A percentile compares a stretch with the other conserved stretches of the same genome.
These are phyloP conservation scores for Acrocephalus arundinaceus DNA, from an alignment of 2,113 vertebrate species.

Conservation along the genomic window DNA sequence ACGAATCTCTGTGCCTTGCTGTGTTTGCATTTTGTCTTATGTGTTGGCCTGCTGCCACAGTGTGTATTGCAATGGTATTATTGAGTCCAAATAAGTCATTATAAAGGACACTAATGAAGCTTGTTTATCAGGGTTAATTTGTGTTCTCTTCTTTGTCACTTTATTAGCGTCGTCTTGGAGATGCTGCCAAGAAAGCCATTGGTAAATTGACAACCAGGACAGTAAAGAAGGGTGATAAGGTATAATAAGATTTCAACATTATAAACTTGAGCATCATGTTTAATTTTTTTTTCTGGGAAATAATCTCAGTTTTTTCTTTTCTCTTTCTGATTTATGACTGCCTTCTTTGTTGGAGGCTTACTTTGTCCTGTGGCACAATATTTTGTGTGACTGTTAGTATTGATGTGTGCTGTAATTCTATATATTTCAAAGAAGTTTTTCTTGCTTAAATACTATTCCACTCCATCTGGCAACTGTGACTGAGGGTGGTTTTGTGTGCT, in stretches of 20 bases:
- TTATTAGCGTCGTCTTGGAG: conserved; percentile 91
- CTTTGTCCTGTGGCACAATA: background rate
- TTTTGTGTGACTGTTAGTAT: background rate
- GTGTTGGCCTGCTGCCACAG: background rate
- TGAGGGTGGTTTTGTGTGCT: background rate
- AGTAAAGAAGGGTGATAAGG: conserved; percentile 97
- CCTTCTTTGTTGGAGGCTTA: background rate
- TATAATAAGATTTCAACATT: conserved; percentile 53
- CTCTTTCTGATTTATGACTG: background rate
- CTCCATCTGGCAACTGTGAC: background rate
- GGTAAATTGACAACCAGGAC: conserved; percentile 95
- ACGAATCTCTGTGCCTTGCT: background rate
- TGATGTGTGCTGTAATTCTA: background rate
- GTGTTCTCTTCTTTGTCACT: conserved; percentile 57
- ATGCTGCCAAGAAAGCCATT: conserved; percentile 96
- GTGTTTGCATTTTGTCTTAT: background rate
- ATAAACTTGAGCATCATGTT: background rate
- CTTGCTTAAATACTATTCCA: background rate
- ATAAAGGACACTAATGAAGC: conserved; percentile 17
- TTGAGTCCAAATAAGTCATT: conserved; percentile 11
- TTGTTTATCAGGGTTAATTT: conserved; percentile 52
- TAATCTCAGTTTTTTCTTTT: background rate
- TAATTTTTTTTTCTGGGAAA: background rate
- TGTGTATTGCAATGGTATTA: background rate
- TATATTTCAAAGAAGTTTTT: background rate